Base-by-base conservation (phyloP, 2,888 invertebrate species). In the Drosophila prostipennis region DNA sequence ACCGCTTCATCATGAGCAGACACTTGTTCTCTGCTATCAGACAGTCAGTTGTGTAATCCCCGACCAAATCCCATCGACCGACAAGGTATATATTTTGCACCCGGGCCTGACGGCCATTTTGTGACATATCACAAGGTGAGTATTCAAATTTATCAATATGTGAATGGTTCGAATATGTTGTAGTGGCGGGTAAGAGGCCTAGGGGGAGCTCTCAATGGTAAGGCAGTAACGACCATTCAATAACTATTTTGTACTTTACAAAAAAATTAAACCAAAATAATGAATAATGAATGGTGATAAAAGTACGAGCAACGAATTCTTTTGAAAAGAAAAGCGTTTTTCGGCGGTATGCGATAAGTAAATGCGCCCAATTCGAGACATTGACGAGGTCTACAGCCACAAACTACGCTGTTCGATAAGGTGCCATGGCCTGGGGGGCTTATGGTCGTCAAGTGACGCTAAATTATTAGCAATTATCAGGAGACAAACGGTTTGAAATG, bases 391-490 rank as follows among this genome's bases (percentile, higher is more conserved):
- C 70, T 69, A 46, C 60, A 76, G 74, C 65, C 74, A 51, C 59
- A 59, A 75, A 63, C 73, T 59, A 63, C 57, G 69, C 73, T 68
- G 54, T 54, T 72, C 71, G 86, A 85, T 85, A 82, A 80, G 67
- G 68, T 16, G 60, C 46, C 72, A 75, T 72, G 78, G 65, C 57
- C 49, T 16, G 64, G 46, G 39, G 34, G 73, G 79, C 78, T 85
- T 89, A 77, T 67, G 61, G 74, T 77, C 78, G 83, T 79, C 79
- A 89, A 87, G 59, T 86, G 88, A 83, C 73, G 81, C 78, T 88
- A 86, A 87, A 87, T 87, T 89, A 89, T 88, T 80, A 86, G 81
- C 84, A 87, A 87, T 89, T 88, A 88, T 87, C 89, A 76, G 60
- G 46, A 76, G 76, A 72, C 73, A 78, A 80, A 84, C 87, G 83